Base-by-base conservation (phyloP, 2,888 invertebrate species). In the Uloborus plumipes region DNA sequence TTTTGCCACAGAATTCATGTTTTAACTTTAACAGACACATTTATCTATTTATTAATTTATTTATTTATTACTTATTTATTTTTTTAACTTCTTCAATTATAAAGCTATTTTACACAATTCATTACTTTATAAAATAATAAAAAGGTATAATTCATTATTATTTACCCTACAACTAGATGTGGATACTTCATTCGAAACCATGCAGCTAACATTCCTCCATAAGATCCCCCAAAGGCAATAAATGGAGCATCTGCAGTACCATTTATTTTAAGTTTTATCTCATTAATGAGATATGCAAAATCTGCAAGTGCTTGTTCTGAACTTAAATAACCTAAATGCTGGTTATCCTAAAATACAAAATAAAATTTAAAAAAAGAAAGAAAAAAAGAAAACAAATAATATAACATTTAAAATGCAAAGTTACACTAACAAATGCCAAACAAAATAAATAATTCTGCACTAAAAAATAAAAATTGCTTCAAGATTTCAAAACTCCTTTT, bases 111-210 rank as follows among this genome's bases (percentile, higher is more conserved):
- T 2, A 39, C 11, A 39, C 9, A 39, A 39, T 39, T 39, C 39
- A 39, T 39, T 39, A 6, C 3, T 39, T 39, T 1, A 39, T 9
- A 7, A 39, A 26, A 39, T 9, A 39, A 7, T n/a, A n/a, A 31
- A 39, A 39, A 39, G 3, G 9, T 26, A 26, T 26, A 39, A 9
- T 39, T 39, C 7, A 39, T 39, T 7, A 39, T 9, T 59, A 84
- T 88, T 86, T 88, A 93, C 93, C 93, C 98, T 47, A 91, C 90
- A 13, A 97, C 93, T 50, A 95, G 88, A 88, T 96, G 94, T 0
- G 98, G 98, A 90, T 98, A 99, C 89, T 98, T 99, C 89, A 97
- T 94, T 53, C 98, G 92, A 87, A 99, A 92, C 95, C 98, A 99
- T 0, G 98, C 95, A 0, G 98, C 92, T 47, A 99, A 90, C 99